Base-by-base conservation (phyloP, 2,888 invertebrate species). In the Chloroclystis v-ata region DNA sequence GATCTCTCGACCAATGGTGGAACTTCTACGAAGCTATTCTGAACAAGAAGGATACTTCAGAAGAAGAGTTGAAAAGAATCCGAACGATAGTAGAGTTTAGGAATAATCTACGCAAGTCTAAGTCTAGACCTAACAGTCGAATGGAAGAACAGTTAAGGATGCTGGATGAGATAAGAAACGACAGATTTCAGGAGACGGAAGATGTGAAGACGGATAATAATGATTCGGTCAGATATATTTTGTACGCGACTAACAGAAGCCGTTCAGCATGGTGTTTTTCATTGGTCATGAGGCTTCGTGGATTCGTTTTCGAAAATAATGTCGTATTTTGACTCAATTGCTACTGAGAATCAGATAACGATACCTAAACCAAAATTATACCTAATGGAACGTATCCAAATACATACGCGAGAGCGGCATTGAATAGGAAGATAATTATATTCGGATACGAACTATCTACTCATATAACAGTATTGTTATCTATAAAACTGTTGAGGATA, bases 1-100 rank as follows among this genome's bases (percentile, higher is more conserved):
- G 89, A 0, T 80, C 85, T 0, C 78, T 89, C 10, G 88, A 88
- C 42, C 81, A 81, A 52, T 89, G 89, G 89, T 89, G 89, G 89
- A 70, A 63, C 1, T 81, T 84, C 33, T 89, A 89, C 64, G 86
- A 88, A 60, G 69, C 73, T 0, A 75, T 87, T 3, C 40, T 86
- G 0, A 82, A 77, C 29, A 81, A 76, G 1, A 63, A 67, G 7
- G 71, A 75, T 3, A 69, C 72, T 0, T 67, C 69, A 0, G 73
- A 68, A 1, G 78, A 81, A 41, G 80, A 83, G 0, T 48, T 79
- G 11, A 71, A 60, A 41, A 63, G 77, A 10, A 71, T 84, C 0
- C 55, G 72, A 4, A 65, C 73, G 0, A 71, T 82, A 0, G 67
- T 82, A 0, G 72, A 72, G 37, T 67, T 65, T 20, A 67, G 77